Evolutionary conservation across 1,140 invertebrate species (phyloP).

Genomic region (Leucophenga varia): DNA sequence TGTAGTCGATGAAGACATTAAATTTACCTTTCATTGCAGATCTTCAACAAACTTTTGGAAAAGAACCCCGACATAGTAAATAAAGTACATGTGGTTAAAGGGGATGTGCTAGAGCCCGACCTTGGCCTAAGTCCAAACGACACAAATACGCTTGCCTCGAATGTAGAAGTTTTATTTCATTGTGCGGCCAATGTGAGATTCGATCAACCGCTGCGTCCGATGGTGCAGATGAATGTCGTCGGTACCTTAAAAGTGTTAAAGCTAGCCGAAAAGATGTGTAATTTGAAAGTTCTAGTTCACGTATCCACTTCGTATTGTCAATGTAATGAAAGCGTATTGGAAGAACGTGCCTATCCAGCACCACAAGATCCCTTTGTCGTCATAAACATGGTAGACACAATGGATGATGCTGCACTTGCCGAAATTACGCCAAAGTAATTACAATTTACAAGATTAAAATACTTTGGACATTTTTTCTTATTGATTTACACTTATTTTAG

Average conservation of each 20-base stretch:
- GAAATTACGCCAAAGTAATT: slow-evolving; percentile 72
- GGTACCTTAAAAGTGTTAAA: slow-evolving; percentile 68
- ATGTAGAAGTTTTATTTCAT: slow-evolving; percentile 83
- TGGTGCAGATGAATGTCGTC: slow-evolving; percentile 68
- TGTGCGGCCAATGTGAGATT: slow-evolving; percentile 91
- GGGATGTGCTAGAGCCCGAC: slow-evolving; percentile 79
- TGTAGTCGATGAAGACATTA: background rate
- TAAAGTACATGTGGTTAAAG: slow-evolving; percentile 77
- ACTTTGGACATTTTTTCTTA: background rate
- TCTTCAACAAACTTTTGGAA: slow-evolving; percentile 69
- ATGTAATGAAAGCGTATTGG: slow-evolving; percentile 67
- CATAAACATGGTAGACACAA: slow-evolving; percentile 76
- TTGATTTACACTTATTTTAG: slow-evolving; percentile 51
- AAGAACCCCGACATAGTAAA: slow-evolving; percentile 64
- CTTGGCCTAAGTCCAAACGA: slow-evolving; percentile 73
- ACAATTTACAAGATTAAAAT: slow-evolving; percentile 49
- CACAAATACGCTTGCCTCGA: slow-evolving; percentile 58
- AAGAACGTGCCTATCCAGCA: slow-evolving; percentile 69
- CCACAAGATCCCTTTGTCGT: slow-evolving; percentile 71
- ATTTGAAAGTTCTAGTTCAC: slow-evolving; percentile 73
- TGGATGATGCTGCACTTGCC: slow-evolving; percentile 71
- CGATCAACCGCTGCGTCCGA: slow-evolving; percentile 77
- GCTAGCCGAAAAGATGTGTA: slow-evolving; percentile 68
- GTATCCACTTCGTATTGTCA: slow-evolving; percentile 83
- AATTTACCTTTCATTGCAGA: slow-evolving; percentile 57